Evolutionary conservation across 1,140 invertebrate genomes (phyloP).

Genomic region (Meteorus sp.): DNA sequence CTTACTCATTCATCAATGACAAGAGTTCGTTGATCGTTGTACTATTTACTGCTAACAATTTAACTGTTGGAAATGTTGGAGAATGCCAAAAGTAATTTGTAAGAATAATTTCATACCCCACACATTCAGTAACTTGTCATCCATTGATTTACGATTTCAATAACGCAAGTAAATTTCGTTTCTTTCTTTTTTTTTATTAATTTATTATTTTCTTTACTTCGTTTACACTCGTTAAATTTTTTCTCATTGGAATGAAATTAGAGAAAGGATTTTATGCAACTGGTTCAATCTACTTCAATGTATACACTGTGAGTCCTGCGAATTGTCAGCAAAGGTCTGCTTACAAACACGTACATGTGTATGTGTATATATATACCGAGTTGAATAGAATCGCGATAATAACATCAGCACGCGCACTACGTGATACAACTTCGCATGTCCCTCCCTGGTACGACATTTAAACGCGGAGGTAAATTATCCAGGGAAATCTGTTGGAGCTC

Average conservation of each 20-base stretch:
- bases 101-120: too few species aligned
- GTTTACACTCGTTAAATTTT: too few species aligned
- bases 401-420: constrained; percentile 14
- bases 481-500: constrained; percentile 19
- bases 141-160: background rate
- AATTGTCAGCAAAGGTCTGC: background rate
- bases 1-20: too few species aligned
- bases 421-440: constrained; percentile 22
- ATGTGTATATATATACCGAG: background rate
- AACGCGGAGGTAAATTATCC: constrained; percentile 22
- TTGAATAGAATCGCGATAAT: constrained; percentile 24
- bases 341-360: constrained; percentile 8
- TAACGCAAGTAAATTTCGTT: background rate
- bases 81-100: too few species aligned
- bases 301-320: too few species aligned
- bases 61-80: too few species aligned
- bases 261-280: too few species aligned
- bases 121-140: background rate
- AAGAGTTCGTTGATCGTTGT: too few species aligned
- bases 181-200: background rate
- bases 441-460: constrained; percentile 12
- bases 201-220: too few species aligned
- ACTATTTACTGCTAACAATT: too few species aligned
- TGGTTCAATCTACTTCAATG: too few species aligned
- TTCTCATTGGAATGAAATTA: too few species aligned